phyloP scores from a whole-genome alignment of 2,113 vertebrate species.

The Psephotus haematonotus region DNA sequence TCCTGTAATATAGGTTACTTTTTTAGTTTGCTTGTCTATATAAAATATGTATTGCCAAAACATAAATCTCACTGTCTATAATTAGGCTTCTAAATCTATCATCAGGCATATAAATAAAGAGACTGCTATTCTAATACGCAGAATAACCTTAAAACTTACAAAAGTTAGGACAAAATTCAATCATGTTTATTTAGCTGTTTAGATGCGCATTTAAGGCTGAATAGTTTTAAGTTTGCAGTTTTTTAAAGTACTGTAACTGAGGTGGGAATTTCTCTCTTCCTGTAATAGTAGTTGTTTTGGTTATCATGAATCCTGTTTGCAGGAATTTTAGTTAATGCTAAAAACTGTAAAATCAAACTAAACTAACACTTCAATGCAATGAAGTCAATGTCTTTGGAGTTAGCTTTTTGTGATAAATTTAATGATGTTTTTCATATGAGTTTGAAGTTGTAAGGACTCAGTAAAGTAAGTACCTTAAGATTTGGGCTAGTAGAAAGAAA shows the following conservation, averaged over 20 bases:
- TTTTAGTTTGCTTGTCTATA: background rate
- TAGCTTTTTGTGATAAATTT: background rate
- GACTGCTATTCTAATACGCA: background rate
- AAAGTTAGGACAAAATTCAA: background rate
- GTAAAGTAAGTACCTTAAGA: background rate
- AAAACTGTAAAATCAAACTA: background rate
- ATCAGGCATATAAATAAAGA: background rate
- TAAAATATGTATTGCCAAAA: background rate
- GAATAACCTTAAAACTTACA: background rate
- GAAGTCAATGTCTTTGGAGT: background rate
- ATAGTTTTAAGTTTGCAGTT: background rate
- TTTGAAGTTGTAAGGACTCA: background rate
- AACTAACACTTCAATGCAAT: background rate
- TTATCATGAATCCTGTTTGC: background rate
- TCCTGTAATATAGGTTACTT: background rate
- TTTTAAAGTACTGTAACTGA: background rate
- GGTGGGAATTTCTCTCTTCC: background rate
- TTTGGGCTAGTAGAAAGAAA: background rate
- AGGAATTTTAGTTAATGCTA: background rate
- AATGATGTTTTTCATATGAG: background rate
- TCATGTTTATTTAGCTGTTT: background rate
- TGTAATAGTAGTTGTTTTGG: background rate
- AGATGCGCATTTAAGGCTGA: background rate
- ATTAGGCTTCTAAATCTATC: conserved; percentile 9
- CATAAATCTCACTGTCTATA: background rate